Percentiles rank a stretch among this genome's conserved stretches.
Evolutionary conservation across 1,140 invertebrate species (phyloP).

Genomic region (Drosophila serrata): DNA sequence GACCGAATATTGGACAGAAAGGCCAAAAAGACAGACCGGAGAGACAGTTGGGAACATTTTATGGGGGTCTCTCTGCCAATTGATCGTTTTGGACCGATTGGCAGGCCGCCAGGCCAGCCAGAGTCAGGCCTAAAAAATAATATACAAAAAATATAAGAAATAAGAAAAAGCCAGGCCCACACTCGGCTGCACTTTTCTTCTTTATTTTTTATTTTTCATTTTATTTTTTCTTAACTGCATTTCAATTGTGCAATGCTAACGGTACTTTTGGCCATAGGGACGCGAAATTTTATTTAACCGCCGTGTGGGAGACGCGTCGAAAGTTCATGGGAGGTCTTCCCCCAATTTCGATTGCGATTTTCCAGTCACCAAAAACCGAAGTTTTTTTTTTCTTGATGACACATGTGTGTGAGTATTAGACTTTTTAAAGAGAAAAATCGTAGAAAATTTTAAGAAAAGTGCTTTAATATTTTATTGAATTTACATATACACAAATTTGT

Average conservation of each 20-base stretch:
- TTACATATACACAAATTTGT: too few species aligned
- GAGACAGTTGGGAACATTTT: conserved; percentile 72
- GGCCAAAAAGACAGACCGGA: not conserved
- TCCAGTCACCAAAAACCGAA: conserved; percentile 1
- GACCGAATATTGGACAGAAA: conserved; percentile 5
- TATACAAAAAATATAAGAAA: not conserved
- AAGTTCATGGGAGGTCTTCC: conserved; percentile 74
- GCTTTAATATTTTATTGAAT: too few species aligned
- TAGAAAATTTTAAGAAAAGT: not conserved
- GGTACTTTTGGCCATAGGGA: conserved; percentile 61
- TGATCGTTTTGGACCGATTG: conserved; percentile 78
- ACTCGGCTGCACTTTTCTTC: conserved; percentile 63
- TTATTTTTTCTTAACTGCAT: conserved; percentile 60
- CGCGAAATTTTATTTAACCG: conserved; percentile 33
- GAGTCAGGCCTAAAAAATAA: conserved; percentile 17
- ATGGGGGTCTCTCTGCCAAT: conserved; percentile 75
- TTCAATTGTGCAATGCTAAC: conserved; percentile 81
- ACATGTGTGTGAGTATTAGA: conserved; percentile 11
- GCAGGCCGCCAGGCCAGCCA: conserved; percentile 56
- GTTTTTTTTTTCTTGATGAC: conserved; percentile 10
- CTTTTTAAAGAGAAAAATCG: not conserved
- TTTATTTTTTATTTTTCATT: conserved; percentile 29
- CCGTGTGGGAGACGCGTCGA: conserved; percentile 60
- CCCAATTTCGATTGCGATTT: conserved; percentile 25
- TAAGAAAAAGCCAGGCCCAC: conserved; percentile 39